phyloP scores from a whole-genome alignment of 2,888 invertebrate species.

The Osmoderma eremita region DNA sequence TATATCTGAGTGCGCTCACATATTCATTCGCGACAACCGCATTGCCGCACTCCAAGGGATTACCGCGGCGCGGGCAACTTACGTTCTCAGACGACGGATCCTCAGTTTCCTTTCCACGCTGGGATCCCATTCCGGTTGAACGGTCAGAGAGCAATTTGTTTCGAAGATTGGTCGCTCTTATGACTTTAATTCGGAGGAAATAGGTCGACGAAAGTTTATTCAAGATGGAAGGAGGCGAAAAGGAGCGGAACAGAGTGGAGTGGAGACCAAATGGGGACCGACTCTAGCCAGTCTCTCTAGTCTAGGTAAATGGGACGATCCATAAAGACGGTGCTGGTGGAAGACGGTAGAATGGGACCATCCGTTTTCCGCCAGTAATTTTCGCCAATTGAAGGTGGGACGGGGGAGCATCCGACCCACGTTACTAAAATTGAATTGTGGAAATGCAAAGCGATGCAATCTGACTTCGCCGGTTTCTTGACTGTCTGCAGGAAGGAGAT shows the following conservation, averaged over 20 bases:
- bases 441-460: constrained; percentile 50
- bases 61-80: constrained; percentile 9
- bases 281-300: neutral
- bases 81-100: neutral
- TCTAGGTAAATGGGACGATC: too few species aligned
- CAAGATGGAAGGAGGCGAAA: constrained; percentile 9
- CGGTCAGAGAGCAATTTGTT: constrained; percentile 35
- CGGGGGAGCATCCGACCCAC: constrained; percentile 27
- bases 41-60: constrained; percentile 7
- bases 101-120: constrained; percentile 11
- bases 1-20: neutral
- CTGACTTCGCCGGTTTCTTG: constrained; percentile 44
- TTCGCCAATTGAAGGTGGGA: constrained; percentile 39
- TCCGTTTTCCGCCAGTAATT: constrained; percentile 40
- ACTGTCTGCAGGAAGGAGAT: constrained; percentile 42
- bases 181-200: constrained; percentile 36
- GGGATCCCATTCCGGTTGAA: constrained; percentile 29
- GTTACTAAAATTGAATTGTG: constrained; percentile 48
- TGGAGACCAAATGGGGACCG: neutral
- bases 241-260: constrained; percentile 2
- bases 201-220: constrained; percentile 35
- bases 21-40: constrained; percentile 7
- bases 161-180: constrained; percentile 35
- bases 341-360: constrained; percentile 4
- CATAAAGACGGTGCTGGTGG: neutral